Base-by-base conservation (phyloP, 92 coral and sea anemone species). In the Virgularia gustaviana region DNA sequence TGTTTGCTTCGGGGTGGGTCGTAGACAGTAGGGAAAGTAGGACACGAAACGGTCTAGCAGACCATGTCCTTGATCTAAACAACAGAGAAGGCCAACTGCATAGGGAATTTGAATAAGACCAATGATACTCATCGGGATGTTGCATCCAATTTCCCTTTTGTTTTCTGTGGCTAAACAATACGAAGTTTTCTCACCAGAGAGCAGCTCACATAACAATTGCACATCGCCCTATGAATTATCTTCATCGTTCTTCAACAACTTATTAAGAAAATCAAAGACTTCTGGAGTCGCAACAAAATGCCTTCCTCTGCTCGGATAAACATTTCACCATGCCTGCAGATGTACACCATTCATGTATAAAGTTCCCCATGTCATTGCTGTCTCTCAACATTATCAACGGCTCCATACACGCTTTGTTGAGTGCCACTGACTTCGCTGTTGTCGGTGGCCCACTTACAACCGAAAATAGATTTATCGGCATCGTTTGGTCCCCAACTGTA, bases 41-140 rank as follows among this genome's bases (percentile, higher is more conserved):
- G 73, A 54, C 13, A 72, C 3, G 51, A 83, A 72, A 37, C 77
- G 15, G 71, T 83, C 77, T 10, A 78, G 76, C n/a, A n/a, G 52
- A 36, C 83, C 83, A 43, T 72, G 85, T 3, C 84, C 84, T 42
- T 79, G 81, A 59, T 83, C 81, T 58, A 83, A 67, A 45, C 84
- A 20, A 20, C 72, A 23, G 30, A 65, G 55, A 22, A 79, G 77
- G 43, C 68, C 1, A 8, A 75, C 79, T 7, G 80, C 84, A 72
- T 37, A 62, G 6, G 57, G 76, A 23, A 72, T 53, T 54, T 78
- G 76, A 29, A 77, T 78, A 8, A 56, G 61, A 4, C 72, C 76
- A 22, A 65, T 65, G 54, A 78, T 52, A 12, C 63, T 39, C 43
- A 78, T 64, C 18, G 87, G 79, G 18, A 60, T 45, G 30, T 83